Percentiles rank a stretch among this genome's conserved stretches.
These are phyloP conservation scores for Cryptoprocta ferox DNA, from an alignment of 2,797 vertebrate genomes.

Conservation along the genomic window DNA sequence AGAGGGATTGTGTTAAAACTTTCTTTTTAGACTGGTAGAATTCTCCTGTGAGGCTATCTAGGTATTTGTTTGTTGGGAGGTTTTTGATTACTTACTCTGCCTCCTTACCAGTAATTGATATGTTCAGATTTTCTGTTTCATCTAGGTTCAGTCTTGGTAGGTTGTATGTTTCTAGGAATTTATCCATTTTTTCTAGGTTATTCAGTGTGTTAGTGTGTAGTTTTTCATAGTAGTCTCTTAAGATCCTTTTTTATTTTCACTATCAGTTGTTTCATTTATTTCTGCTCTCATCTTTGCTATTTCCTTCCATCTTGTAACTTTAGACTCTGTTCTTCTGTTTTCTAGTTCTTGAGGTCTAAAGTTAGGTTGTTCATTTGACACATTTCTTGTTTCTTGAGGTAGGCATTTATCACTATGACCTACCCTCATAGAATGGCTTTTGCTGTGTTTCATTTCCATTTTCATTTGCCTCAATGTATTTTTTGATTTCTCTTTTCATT, in stretches of 20 bases:
- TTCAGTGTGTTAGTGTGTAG: background rate
- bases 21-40: background rate
- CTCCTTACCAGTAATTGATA: background rate
- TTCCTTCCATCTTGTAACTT: background rate
- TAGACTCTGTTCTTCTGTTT: background rate
- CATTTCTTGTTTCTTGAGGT: background rate
- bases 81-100: background rate
- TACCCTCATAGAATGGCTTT: background rate
- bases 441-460: background rate
- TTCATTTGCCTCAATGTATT: background rate
- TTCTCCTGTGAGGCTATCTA: background rate
- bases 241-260: no score
- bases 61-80: background rate
- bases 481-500: background rate
- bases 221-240: background rate
- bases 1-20: background rate
- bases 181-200: background rate
- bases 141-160: background rate
- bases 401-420: background rate
- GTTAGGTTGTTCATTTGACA: background rate
- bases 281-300: background rate
- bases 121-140: background rate
- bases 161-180: background rate
- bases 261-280: background rate
- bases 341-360: background rate